Conservation (phyloP, 53 echinoderm and acorn worm genomes). For the Antedon mediterranea region DNA sequence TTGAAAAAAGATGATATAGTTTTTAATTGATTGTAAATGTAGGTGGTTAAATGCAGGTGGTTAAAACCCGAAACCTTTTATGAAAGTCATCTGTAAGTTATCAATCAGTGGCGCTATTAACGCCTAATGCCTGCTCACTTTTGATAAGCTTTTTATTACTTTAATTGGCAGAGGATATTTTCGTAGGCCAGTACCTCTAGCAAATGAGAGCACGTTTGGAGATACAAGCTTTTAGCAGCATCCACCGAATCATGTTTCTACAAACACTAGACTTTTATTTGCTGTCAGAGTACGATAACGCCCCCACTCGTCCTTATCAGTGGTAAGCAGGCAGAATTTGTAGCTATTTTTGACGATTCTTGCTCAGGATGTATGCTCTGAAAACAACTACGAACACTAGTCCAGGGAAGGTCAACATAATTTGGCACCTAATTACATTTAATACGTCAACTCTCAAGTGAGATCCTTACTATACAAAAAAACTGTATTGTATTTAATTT, state of each 20-base stretch:
- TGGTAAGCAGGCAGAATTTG: neutral
- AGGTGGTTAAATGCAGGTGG: neutral
- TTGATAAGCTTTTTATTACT: neutral
- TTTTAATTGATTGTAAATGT: neutral
- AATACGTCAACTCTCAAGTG: neutral
- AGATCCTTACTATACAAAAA: neutral
- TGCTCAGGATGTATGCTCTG: neutral
- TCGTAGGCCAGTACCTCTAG: neutral
- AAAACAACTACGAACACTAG: neutral
- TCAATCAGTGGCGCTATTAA: neutral
- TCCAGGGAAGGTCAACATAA: conserved; percentile 1
- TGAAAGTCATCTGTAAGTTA: neutral
- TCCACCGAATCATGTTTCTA: neutral
- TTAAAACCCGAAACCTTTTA: neutral
- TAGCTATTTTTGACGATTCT: neutral
- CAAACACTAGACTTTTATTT: neutral
- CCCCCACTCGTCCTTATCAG: neutral
- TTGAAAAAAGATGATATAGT: neutral
- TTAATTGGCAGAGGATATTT: neutral
- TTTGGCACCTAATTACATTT: conserved; percentile 1
- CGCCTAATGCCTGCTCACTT: neutral
- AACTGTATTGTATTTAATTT: neutral
- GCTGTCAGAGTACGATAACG: neutral
- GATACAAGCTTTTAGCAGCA: neutral
- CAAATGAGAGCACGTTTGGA: neutral